Conservation (phyloP, 2,113 vertebrate species). For the Puma concolor region DNA sequence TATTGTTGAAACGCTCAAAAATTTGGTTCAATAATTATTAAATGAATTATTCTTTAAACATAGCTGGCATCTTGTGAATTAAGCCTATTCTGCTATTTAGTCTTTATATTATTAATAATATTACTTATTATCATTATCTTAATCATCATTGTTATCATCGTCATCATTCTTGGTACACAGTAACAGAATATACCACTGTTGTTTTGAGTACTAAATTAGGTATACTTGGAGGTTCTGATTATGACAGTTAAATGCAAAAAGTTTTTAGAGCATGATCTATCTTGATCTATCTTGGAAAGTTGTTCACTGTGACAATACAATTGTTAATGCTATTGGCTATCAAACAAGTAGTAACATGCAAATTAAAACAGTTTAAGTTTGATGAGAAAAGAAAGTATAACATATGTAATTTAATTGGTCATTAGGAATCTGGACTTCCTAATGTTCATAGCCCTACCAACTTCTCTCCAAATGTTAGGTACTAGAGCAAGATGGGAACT, state of each 20-base stretch:
- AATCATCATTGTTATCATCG: background rate
- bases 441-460: no score
- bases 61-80: background rate
- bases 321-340: background rate
- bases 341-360: background rate
- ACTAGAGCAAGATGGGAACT: background rate
- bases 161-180: background rate
- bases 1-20: conserved; percentile 51
- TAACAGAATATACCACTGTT: background rate
- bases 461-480: background rate
- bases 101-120: background rate
- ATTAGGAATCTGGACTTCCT: background rate
- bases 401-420: background rate
- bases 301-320: background rate
- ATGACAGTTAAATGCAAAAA: background rate
- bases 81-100: background rate
- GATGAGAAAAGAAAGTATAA: background rate
- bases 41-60: background rate
- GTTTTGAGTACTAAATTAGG: background rate
- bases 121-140: background rate
- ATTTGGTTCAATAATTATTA: background rate
- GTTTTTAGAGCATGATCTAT: background rate
- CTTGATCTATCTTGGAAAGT: background rate
- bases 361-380: background rate
- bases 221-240: background rate